Evolutionary conservation across 2,113 vertebrate genomes (phyloP).

Genomic region (Dissostichus mawsoni): DNA sequence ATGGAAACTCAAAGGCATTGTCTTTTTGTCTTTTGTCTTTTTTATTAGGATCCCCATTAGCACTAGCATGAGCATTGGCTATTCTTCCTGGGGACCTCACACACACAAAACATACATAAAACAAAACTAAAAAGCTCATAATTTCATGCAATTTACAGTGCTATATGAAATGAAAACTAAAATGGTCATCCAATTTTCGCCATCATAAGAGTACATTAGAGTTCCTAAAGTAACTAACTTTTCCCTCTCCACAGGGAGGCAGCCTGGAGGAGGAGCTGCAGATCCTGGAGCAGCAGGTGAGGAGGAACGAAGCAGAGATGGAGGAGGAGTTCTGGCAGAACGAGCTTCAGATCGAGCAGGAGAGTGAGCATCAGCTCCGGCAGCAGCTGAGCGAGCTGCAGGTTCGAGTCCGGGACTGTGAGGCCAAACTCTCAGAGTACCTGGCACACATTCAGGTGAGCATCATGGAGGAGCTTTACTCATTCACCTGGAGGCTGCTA

Average conservation of each 20-base stretch:
- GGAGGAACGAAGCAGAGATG: conserved; percentile 91
- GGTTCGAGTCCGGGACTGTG: conserved; percentile 88
- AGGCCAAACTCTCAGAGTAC: conserved; percentile 88
- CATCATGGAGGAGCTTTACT: not conserved
- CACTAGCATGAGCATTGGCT: no score
- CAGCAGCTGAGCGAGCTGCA: conserved; percentile 92
- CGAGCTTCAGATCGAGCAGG: conserved; percentile 94
- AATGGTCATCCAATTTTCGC: no score
- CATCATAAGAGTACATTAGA: no score
- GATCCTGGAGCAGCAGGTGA: conserved; percentile 91
- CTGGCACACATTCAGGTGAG: conserved; percentile 86
- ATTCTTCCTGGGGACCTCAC: no score
- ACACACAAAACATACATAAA: no score
- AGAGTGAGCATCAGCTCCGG: conserved; percentile 92
- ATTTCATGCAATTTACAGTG: no score
- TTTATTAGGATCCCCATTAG: no score
- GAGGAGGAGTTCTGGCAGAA: conserved; percentile 97
- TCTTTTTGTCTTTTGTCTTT: no score
- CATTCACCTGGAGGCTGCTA: not conserved
- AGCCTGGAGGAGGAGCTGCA: conserved; percentile 90
- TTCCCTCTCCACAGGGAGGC: conserved; percentile 33
- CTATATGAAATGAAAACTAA: no score
- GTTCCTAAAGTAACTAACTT: not conserved
- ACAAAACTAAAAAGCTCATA: no score
- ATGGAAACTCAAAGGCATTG: no score